phyloP scores from a whole-genome alignment of 2,113 vertebrate genomes.

The Sturnira hondurensis region DNA sequence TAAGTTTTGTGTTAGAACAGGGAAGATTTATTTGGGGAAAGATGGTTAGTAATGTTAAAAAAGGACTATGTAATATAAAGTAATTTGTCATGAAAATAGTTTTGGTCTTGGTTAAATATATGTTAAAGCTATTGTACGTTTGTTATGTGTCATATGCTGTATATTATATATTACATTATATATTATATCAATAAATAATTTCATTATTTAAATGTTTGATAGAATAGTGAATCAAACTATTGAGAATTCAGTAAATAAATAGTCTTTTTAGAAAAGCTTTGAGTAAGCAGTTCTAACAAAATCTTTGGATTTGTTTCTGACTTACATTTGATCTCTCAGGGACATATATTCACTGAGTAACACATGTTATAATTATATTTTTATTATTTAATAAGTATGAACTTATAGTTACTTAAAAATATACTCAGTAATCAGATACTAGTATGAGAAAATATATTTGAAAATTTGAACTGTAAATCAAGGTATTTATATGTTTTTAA shows the following conservation, averaged over 20 bases:
- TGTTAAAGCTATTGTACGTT: not conserved
- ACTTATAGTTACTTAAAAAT: not conserved
- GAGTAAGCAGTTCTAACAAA: not conserved
- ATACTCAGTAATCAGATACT: not conserved
- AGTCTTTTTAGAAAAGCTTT: not conserved
- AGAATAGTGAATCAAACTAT: not conserved
- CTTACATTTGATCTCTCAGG: not conserved
- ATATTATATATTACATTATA: not conserved
- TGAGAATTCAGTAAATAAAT: not conserved
- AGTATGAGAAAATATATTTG: not conserved
- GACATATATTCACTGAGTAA: not conserved
- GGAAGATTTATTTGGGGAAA: not conserved
- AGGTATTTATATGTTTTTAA: not conserved
- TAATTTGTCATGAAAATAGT: not conserved
- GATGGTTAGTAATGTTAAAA: not conserved
- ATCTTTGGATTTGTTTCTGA: not conserved
- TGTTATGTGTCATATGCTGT: too few species aligned
- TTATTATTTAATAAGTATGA: not conserved
- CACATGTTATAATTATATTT: not conserved
- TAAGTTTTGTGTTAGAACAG: not conserved
- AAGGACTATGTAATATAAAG: not conserved
- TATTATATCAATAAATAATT: not conserved
- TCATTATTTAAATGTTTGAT: not conserved
- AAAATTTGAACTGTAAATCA: not conserved
- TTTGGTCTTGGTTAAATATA: not conserved